phyloP scores from a whole-genome alignment of 2,113 vertebrate species.

The Prionailurus viverrinus region DNA sequence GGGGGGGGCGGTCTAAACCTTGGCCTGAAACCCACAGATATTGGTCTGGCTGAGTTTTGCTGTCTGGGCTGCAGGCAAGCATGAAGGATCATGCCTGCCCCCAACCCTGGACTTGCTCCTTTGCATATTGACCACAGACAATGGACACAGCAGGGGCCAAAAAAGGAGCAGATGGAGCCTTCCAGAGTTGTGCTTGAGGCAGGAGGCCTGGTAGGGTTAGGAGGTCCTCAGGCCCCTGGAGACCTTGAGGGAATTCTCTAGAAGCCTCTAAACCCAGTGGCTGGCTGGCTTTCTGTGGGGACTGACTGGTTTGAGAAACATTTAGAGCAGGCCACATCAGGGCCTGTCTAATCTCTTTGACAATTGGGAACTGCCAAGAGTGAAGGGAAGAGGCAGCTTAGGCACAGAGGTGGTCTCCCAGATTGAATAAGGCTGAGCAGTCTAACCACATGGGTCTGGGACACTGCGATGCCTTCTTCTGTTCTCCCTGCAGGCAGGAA shows the following conservation, averaged over 20 bases:
- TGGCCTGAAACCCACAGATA: neutral
- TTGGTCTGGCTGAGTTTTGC: neutral
- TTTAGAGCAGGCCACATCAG: neutral
- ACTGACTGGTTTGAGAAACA: neutral
- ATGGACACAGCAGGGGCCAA: neutral
- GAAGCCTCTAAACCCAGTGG: neutral
- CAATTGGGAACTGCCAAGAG: neutral
- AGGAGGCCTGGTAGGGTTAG: neutral
- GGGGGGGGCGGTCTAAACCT: neutral
- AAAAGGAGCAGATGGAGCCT: neutral
- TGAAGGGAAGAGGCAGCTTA: neutral
- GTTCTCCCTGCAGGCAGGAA: neutral
- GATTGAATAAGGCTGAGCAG: neutral
- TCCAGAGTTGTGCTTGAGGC: neutral
- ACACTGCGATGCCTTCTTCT: neutral
- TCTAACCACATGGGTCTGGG: neutral
- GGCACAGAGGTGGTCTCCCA: neutral
- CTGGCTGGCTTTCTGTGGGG: neutral
- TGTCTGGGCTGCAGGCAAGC: neutral
- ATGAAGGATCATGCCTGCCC: neutral
- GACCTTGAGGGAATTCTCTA: neutral
- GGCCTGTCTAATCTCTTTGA: neutral
- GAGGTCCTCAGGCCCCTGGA: neutral
- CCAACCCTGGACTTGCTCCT: neutral
- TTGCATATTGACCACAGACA: neutral